Base-by-base conservation (phyloP, 2,888 invertebrate species). In the Eristalinus aeneus region DNA sequence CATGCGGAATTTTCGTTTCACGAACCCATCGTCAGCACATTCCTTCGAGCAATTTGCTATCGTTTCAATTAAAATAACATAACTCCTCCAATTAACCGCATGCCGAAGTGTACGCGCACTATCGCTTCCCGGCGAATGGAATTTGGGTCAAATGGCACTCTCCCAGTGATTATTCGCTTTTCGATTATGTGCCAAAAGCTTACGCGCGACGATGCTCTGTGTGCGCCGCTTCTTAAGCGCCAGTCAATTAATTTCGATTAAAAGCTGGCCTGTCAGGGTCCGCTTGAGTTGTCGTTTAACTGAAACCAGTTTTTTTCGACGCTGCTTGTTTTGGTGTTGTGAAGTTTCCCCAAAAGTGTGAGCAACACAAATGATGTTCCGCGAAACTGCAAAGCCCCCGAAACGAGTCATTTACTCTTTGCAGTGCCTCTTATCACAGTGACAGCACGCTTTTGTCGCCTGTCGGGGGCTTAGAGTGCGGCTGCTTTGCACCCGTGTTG, bases 201-300 rank as follows among this genome's bases (percentile, higher is more conserved):
- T 61, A 32, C 34, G 73, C 16, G 12, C 53, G 69, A 65, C 64
- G 64, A 46, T 69, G 53, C 63, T 61, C 61, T 20, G 6, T 9
- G 34, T 20, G 16, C 20, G 53, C 5, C 36, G 12, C 61, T 63
- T 81, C 34, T 67, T 31, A 32, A 81, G 72, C 72, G 71, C 72
- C 73, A 68, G 36, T 68, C 76, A 81, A 85, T 85, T 85, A 85
- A 73, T 76, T 81, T 81, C 81, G 56, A 76, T 76, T 81, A 75
- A 84, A 73, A 68, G 36, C 81, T 16, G 76, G 72, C 63, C 23
- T 63, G 67, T 22, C 53, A 36, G 54, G 12, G 54, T 20, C 31
- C 31, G 53, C 34, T 53, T 72, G 81, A 81, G 76, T 71, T 75
- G 79, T 56, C 23, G 58, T 69, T 68, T 76, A 72, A 46, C 69